Evolutionary conservation across 2,888 invertebrate species (phyloP), one percentile per base, ranked within the genome.

Genomic region (Temnothorax rugatulus): DNA sequence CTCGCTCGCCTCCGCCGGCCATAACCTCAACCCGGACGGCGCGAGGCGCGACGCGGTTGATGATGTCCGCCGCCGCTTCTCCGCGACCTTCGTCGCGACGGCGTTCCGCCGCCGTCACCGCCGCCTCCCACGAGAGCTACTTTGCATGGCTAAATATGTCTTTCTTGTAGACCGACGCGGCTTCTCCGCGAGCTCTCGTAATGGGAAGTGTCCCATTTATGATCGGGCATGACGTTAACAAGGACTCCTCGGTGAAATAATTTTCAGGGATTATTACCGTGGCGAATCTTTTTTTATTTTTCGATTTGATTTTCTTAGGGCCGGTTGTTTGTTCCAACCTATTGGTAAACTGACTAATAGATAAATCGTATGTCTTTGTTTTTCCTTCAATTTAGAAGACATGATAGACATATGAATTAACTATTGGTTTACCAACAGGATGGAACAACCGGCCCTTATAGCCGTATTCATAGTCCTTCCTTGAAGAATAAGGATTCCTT

Each of bases 11-110:
- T 50, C 13, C 74, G 77, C 86, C 86, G 87, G 87, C 87, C 91
- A 90, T 92, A 92, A 90, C 90, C 92, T 92, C 90, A 89, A 92
- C 90, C 41, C 18, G 38, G 25, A 38, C 29, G 59, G n/a, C 4
- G 15, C 77, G 54, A 66, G 29, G 29, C 57, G 68, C 68, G 15
- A 47, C 47, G 47, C 47, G 68, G 29, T 50, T 69, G 66, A n/a
- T 52, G 29, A 77, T 57, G 11, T 18, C 34, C 7, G 34, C n/a
- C 25, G 11, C 4, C 38, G 61, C 21, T 29, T 66, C 68, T 18
- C 8, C 54, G 25, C 44, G 29, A 88, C 85, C 87, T 90, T 87
- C 75, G 77, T 18, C 41, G 34, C 41, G 29, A 66, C 69, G 73
- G 34, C 59, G 47, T 18, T 21, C 13, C 61, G 44, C 25, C 47